These are phyloP conservation scores for Eueremaeus valkanovi DNA, from an alignment of 2,888 invertebrate species.

Conservation along the genomic window DNA sequence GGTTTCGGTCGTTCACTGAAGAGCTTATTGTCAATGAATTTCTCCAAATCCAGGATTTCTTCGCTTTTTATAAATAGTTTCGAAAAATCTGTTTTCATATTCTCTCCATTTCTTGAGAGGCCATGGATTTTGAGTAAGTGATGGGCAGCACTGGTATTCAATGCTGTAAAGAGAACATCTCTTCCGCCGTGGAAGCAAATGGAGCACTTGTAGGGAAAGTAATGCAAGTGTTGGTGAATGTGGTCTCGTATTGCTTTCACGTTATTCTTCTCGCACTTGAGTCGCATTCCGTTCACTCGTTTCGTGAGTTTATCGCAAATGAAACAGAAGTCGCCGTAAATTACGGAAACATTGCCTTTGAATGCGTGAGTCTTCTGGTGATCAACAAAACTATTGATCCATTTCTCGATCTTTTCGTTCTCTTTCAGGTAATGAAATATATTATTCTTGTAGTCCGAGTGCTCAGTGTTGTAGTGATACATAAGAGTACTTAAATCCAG, in stretches of 20 bases:
- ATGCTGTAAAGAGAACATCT: background rate
- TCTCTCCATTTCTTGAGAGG: background rate
- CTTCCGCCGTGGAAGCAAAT: slow-evolving; percentile 6
- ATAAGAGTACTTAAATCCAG: background rate
- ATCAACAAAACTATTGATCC: slow-evolving; percentile 4
- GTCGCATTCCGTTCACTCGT: background rate
- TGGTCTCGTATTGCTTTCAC: background rate
- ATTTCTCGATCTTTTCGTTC: slow-evolving; percentile 20
- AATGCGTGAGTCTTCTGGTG: slow-evolving; percentile 16
- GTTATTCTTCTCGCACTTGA: background rate
- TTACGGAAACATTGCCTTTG: background rate
- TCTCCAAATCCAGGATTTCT: slow-evolving; percentile 1
- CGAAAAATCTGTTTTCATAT: background rate
- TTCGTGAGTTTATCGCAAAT: slow-evolving; percentile 17
- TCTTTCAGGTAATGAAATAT: slow-evolving; percentile 8
- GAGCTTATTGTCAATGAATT: background rate
- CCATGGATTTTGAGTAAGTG: background rate
- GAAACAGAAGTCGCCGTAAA: slow-evolving; percentile 3
- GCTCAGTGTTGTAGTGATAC: background rate
- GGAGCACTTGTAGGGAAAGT: slow-evolving; percentile 9
- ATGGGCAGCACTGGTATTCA: background rate
- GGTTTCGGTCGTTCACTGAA: background rate
- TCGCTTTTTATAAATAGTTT: background rate
- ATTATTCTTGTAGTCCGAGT: background rate
- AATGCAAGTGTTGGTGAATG: slow-evolving; percentile 23